phyloP scores from a whole-genome alignment of 1,140 invertebrate species.

The Venustaconcha ellipsiformis region DNA sequence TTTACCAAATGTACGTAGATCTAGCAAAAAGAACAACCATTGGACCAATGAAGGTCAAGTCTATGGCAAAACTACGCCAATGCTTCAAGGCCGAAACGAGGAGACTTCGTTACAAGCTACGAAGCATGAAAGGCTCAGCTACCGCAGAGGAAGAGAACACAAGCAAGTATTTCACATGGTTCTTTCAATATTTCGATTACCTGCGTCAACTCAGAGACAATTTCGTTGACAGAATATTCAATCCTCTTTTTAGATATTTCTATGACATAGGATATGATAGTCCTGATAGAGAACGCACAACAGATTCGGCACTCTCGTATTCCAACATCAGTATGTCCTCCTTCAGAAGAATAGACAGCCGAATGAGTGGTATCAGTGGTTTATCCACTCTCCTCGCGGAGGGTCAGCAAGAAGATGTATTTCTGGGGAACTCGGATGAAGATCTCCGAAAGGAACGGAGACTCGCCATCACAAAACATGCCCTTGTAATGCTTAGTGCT shows the following conservation, averaged over 20 bases:
- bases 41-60: conserved; percentile 43
- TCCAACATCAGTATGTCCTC: conserved; percentile 49
- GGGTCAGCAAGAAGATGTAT: conserved; percentile 11
- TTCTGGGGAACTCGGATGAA: conserved; percentile 27
- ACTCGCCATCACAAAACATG: conserved; percentile 42
- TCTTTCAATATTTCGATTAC: conserved; percentile 58
- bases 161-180: conserved; percentile 61
- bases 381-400: conserved; percentile 7
- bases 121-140: conserved; percentile 12
- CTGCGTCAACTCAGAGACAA: conserved; percentile 48
- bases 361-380: conserved; percentile 34
- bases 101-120: conserved; percentile 37
- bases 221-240: conserved; percentile 58
- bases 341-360: conserved; percentile 32
- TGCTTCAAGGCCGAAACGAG: conserved; percentile 43
- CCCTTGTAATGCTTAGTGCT: conserved; percentile 46
- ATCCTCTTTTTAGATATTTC: conserved; percentile 59
- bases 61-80: conserved; percentile 42
- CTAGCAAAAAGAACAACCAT: conserved; percentile 38
- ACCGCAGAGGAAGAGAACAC: conserved; percentile 37
- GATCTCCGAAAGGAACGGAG: conserved; percentile 36
- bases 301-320: conserved; percentile 39
- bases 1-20: conserved; percentile 44
- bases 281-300: conserved; percentile 34
- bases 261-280: conserved; percentile 35